Conservation (phyloP, 2,888 invertebrate species). For the Sisyra terminalis region DNA sequence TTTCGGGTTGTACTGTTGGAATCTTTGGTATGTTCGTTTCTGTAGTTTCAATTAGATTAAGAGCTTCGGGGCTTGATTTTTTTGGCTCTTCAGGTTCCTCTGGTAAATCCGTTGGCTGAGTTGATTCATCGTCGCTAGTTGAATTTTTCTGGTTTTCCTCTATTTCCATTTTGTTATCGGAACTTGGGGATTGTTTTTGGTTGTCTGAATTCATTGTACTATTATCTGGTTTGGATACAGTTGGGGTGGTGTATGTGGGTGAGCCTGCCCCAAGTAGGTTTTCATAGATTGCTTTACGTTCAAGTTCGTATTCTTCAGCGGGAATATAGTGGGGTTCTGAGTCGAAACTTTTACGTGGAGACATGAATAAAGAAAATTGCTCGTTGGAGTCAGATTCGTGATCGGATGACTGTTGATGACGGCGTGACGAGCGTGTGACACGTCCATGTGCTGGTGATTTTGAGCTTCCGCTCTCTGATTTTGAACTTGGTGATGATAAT, state of each 20-base stretch:
- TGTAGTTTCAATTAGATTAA: conserved; percentile 12
- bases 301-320: conserved; percentile 28
- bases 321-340: conserved; percentile 28
- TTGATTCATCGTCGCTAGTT: background rate
- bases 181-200: conserved; percentile 18
- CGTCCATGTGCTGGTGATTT: conserved; percentile 17
- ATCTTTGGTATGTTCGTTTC: conserved; percentile 9
- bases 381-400: conserved; percentile 20
- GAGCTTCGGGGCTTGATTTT: conserved; percentile 10
- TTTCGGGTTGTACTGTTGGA: conserved; percentile 2
- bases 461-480: conserved; percentile 1
- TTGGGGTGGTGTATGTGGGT: conserved; percentile 13
- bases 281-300: conserved; percentile 27
- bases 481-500: conserved; percentile 4
- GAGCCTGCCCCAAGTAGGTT: conserved; percentile 23
- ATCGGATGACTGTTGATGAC: conserved; percentile 26
- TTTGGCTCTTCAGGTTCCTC: conserved; percentile 9
- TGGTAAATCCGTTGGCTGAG: conserved; percentile 1
- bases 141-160: conserved; percentile 13
- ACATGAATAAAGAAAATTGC: conserved; percentile 21
- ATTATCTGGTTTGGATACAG: background rate
- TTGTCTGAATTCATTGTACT: conserved; percentile 19
- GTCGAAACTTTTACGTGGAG: conserved; percentile 20
- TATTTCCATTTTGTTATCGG: conserved; percentile 27
- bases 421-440: conserved; percentile 25